These are phyloP conservation scores for Digitonthophagus gazella DNA, from an alignment of 2,888 invertebrate species.

Conservation along the genomic window DNA sequence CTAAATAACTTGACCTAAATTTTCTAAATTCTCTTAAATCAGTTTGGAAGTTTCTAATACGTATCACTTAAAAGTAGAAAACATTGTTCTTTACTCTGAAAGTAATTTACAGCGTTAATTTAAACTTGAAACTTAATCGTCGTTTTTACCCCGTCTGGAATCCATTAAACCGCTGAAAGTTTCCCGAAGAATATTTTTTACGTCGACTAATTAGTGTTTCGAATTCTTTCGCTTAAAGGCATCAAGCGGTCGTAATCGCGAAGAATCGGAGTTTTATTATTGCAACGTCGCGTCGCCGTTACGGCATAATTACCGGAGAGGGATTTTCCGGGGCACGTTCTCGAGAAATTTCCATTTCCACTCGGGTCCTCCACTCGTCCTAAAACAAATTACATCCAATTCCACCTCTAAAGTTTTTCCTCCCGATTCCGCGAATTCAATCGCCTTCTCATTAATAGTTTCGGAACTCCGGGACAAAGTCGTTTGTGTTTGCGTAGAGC, in stretches of 20 bases:
- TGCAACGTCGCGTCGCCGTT: background rate
- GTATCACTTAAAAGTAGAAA: background rate
- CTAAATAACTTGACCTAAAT: no score
- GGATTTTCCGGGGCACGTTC: background rate
- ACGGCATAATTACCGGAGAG: background rate
- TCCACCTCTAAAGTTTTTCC: slow-evolving; percentile 19
- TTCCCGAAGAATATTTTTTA: background rate
- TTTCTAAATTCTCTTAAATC: no score
- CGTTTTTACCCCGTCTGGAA: background rate
- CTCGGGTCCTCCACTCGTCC: background rate
- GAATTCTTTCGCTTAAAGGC: background rate
- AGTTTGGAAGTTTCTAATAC: background rate
- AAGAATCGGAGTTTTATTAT: background rate
- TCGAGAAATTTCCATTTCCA: slow-evolving; percentile 8
- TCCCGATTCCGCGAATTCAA: slow-evolving; percentile 19
- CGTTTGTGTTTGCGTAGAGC: slow-evolving; percentile 32
- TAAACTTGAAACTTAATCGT: background rate
- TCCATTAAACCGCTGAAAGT: background rate
- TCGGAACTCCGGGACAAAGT: slow-evolving; percentile 23
- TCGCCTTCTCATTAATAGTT: slow-evolving; percentile 31
- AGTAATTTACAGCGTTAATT: background rate
- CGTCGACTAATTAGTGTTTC: background rate
- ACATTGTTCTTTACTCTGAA: background rate
- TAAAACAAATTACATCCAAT: slow-evolving; percentile 19
- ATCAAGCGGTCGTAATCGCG: background rate